Base-by-base conservation (phyloP, 2,888 invertebrate genomes). In the Abrostola tripartita region DNA sequence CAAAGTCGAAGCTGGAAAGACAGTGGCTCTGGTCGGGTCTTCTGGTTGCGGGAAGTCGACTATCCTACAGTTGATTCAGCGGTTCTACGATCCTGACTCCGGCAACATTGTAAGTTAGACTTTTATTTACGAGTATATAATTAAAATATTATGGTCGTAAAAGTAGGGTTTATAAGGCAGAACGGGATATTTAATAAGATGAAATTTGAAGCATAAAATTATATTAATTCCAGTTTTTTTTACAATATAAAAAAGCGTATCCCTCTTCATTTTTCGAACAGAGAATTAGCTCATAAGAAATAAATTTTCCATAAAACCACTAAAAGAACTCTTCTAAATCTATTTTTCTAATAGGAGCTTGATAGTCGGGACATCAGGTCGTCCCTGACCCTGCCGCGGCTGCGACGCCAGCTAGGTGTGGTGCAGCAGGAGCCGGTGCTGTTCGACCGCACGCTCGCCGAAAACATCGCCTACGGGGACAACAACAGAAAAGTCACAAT, bases 401-500 rank as follows among this genome's bases (percentile, higher is more conserved):
- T 98, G 24, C 95, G 98, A 47, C 95, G 96, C 10, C 97, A 97
- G 85, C 93, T 98, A 64, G 98, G 98, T 0, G 95, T 98, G 49
- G 96, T 98, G 0, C 97, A 97, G 1, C 98, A 98, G 89, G 98
- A 98, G 82, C 98, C 98, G 0, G 96, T 97, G 5, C 95, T 98
- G 0, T 98, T 98, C 88, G 97, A 97, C 84, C 95, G 97, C 55
- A 97, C 97, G 12, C 96, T 98, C 52, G 96, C 96, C 0, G 97
- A 98, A 83, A 98, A 98, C 87, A 98, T 98, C 76, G 97, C 97
- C 0, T 98, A 98, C 84, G 98, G 98, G 5, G 97, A 97, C 86
- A 97, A 97, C 85, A 94, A 93, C 59, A 94, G 97, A 7, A 91
- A 94, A 37, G 96, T 97, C 47, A 86, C 95, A 42, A 96, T 96